These are phyloP conservation scores for Tretioscincus oriximinensis DNA, from an alignment of 2,113 vertebrate species.

Conservation along the genomic window DNA sequence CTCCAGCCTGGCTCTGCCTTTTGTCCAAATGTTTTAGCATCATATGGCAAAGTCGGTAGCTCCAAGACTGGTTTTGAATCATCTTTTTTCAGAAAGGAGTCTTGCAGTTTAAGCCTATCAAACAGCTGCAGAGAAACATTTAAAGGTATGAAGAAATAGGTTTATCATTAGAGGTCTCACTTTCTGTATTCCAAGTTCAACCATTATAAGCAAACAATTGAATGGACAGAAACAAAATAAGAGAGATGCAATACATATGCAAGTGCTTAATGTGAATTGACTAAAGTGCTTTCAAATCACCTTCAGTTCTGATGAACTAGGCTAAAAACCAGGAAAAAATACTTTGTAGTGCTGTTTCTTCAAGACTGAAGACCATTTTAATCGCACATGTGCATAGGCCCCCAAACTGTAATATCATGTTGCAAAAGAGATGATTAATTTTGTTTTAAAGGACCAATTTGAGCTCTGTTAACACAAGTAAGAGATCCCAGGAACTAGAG, in stretches of 20 bases:
- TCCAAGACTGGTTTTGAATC: slow-evolving; percentile 63
- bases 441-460: neutral
- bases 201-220: accelerated
- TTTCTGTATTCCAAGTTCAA: neutral
- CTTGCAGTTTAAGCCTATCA: slow-evolving; percentile 87
- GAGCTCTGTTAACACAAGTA: too few species aligned
- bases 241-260: neutral
- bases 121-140: slow-evolving; percentile 81
- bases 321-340: too few species aligned
- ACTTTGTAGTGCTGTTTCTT: too few species aligned
- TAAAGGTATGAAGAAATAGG: neutral
- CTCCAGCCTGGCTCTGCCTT: slow-evolving; percentile 65
- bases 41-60: slow-evolving; percentile 65
- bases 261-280: neutral
- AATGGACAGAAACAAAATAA: neutral
- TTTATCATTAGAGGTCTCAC: neutral
- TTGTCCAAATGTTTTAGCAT: slow-evolving; percentile 60
- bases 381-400: too few species aligned
- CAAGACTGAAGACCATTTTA: too few species aligned
- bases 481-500: neutral
- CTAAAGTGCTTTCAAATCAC: too few species aligned
- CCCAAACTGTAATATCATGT: neutral
- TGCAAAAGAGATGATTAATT: neutral
- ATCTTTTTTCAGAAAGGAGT: slow-evolving; percentile 71
- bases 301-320: too few species aligned